These are phyloP conservation scores for Whitmania pigra DNA, from an alignment of 1,140 invertebrate genomes.

Conservation along the genomic window DNA sequence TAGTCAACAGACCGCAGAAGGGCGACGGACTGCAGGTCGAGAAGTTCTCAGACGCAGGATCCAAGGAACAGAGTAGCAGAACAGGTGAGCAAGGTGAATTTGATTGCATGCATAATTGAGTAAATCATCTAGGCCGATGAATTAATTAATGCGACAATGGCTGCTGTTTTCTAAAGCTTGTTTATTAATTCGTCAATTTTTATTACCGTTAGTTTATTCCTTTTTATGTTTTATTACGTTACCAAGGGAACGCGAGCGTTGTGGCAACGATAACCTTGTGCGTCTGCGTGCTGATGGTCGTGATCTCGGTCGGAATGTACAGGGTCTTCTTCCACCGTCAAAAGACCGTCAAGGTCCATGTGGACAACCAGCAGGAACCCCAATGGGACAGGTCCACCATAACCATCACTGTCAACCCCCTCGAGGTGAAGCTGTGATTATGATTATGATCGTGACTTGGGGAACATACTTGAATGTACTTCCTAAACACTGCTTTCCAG, in stretches of 20 bases:
- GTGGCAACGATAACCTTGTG: constrained; percentile 1
- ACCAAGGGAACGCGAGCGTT: neutral
- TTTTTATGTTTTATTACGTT: neutral
- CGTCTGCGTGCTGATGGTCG: neutral
- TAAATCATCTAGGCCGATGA: neutral
- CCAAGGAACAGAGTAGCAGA: too few relatives aligned
- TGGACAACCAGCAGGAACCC: neutral
- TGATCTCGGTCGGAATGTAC: constrained; percentile 1
- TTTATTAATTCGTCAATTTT: neutral
- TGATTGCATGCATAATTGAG: too few relatives aligned
- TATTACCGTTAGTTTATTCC: neutral
- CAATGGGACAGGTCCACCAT: constrained; percentile 8
- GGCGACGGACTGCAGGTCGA: too few relatives aligned
- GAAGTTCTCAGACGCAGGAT: too few relatives aligned
- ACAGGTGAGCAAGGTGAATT: too few relatives aligned
- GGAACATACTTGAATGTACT: too few relatives aligned
- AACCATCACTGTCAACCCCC: constrained; percentile 4
- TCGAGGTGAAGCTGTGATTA: neutral
- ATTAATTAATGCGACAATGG: neutral
- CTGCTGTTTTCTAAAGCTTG: neutral
- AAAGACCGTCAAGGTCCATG: constrained; percentile 8
- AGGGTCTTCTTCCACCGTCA: neutral
- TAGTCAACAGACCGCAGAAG: too few relatives aligned
- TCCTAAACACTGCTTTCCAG: too few relatives aligned
- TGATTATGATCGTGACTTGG: too few relatives aligned